Base-by-base conservation (phyloP, 2,113 vertebrate species). In the Otis tarda region DNA sequence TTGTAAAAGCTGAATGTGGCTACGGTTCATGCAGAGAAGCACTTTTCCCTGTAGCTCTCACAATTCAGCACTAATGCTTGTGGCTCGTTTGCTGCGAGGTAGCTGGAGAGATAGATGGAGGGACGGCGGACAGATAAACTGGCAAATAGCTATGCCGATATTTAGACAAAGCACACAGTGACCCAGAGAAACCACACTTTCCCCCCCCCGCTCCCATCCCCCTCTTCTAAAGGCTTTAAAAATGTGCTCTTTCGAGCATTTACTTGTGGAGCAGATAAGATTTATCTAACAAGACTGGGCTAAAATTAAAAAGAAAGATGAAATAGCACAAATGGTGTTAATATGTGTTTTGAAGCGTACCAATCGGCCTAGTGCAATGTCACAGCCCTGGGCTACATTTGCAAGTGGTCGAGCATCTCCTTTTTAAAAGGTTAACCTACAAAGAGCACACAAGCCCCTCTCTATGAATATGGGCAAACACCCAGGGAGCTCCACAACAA, bases 351-450 rank as follows among this genome's bases (percentile, higher is more conserved):
- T 97, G 97, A 98, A 98, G 98, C 97, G 74, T 88, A 97, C 96
- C 97, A 95, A 94, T 96, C 43, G 96, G 97, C 97, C 98, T 91
- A 97, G 97, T 83, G 93, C 96, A 96, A 92, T 96, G 97, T 97
- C 97, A 92, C 93, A 96, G 98, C 98, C 98, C 97, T 97, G 94
- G 98, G 98, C 98, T 92, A 97, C 94, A 98, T 98, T 98, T 98
- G 98, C 98, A 99, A 98, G 98, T 99, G 98, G 98, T 98, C 98
- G 89, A 97, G 98, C 97, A 97, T 97, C 97, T 98, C 97, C 97
- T 98, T 96, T 98, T 98, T 98, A 98, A 98, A 98, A 99, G 98
- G 98, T 98, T 98, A 98, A 98, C 98, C 98, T 98, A 98, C 98
- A 98, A 98, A 98, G 98, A 98, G 97, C 97, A 96, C 93, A 98